A percentile compares a stretch with the other conserved stretches of the same genome.
These are phyloP conservation scores for Zelleria hepariella DNA, from an alignment of 2,888 invertebrate species.

Conservation along the genomic window DNA sequence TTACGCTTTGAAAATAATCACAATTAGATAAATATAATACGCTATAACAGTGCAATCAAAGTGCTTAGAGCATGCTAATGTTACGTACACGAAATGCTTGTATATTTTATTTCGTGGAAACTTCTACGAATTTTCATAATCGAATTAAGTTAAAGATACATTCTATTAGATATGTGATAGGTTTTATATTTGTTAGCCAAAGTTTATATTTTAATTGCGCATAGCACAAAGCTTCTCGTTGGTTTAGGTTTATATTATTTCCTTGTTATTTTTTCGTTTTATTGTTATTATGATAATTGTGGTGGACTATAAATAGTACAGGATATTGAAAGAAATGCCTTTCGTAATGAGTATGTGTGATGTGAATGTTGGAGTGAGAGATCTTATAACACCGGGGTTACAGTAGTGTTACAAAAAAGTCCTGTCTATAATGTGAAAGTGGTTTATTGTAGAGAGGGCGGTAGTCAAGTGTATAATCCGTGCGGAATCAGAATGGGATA, in stretches of 20 bases:
- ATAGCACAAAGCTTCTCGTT: neutral
- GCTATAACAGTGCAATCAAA: neutral
- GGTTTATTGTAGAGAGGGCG: too few relatives aligned
- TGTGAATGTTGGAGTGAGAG: too few relatives aligned
- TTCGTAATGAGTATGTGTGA: neutral
- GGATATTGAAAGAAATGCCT: neutral
- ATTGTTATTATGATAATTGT: neutral
- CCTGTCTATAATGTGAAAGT: too few relatives aligned
- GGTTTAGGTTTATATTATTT: neutral
- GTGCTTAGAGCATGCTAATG: neutral
- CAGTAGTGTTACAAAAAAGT: too few relatives aligned
- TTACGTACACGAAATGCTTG: neutral
- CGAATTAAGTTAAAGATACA: slow-evolving; percentile 9
- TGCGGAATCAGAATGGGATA: too few relatives aligned
- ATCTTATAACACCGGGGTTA: too few relatives aligned
- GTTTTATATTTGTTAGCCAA: slow-evolving; percentile 42
- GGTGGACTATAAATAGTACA: neutral
- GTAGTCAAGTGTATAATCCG: too few relatives aligned
- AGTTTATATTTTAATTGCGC: slow-evolving; percentile 35
- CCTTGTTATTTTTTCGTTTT: neutral
- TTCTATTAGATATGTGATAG: slow-evolving; percentile 42
- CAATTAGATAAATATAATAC: neutral
- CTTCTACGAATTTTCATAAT: neutral
- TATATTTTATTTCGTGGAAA: neutral
- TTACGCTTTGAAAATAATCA: neutral